These are phyloP conservation scores for Poecilobothrus nobilitatus DNA, from an alignment of 2,888 invertebrate genomes.

Conservation along the genomic window DNA sequence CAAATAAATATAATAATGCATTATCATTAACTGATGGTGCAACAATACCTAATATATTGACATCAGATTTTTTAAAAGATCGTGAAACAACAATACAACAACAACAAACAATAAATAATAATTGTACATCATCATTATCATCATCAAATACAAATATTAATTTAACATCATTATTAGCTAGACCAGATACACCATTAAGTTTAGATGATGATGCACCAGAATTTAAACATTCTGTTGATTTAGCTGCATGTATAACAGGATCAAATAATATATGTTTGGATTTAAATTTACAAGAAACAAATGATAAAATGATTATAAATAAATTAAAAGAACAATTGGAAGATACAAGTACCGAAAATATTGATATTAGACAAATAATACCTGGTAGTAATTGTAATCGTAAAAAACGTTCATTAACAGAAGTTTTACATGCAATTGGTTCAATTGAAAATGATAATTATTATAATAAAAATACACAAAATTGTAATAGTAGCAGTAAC, in stretches of 20 bases:
- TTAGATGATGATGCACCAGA: constrained; percentile 36
- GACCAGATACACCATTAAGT: constrained; percentile 39
- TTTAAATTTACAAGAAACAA: constrained; percentile 24
- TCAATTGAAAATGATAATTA: constrained; percentile 9
- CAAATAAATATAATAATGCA: constrained; percentile 22
- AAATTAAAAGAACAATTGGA: constrained; percentile 38
- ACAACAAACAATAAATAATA: too few relatives aligned
- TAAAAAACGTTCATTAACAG: constrained; percentile 25
- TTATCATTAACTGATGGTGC: constrained; percentile 17
- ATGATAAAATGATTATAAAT: constrained; percentile 31
- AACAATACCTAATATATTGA: constrained; percentile 26
- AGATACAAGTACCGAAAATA: constrained; percentile 33
- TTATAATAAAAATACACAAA: too few relatives aligned
- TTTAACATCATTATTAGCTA: constrained; percentile 5
- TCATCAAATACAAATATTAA: constrained; percentile 15
- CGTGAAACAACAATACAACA: constrained; percentile 24
- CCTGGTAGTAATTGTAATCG: constrained; percentile 14
- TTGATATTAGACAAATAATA: constrained; percentile 26
- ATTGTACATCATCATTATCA: neutral
- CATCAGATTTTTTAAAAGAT: constrained; percentile 28
- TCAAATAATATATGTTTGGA: constrained; percentile 40
- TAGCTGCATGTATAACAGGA: constrained; percentile 42
- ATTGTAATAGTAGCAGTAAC: too few relatives aligned
- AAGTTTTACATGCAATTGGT: constrained; percentile 36
- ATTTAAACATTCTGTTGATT: constrained; percentile 39